Evolutionary conservation across 2,113 vertebrate species (phyloP), one percentile per base, ranked within the genome.

Genomic region (Oncorhynchus mykiss): DNA sequence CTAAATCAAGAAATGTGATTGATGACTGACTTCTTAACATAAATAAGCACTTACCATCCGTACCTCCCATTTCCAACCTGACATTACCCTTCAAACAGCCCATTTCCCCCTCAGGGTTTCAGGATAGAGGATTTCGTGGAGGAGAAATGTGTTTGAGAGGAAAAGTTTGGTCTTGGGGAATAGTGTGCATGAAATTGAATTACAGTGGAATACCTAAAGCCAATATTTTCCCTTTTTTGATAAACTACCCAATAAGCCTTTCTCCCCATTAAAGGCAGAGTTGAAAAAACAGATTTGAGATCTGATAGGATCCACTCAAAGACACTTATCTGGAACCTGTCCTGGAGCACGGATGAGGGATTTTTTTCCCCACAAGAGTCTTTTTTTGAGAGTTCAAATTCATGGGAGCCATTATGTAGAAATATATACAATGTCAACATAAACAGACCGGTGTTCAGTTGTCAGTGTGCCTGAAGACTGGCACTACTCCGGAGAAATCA

Each of bases 341-440:
- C 80, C 71, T 78, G 81, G 77, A 88, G 71, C 45, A 4, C 66
- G 78, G 59, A 78, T 59, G 7, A 27, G 67, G 16, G 5, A 1
- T 5, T 31, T 59, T 67, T 77, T 64, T 80, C 62, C 85, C 25
- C 25, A 88, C 75, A 87, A 84, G 78, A n/a, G 77, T 45, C 45
- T 86, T 83, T 84, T 4, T 72, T 5, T 1, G 84, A 83, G 57
- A 71, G 78, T 78, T 76, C 73, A 8, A 74, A 16, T 83, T 80
- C 80, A 87, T 88, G 88, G 87, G 85, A 90, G 87, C 84, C 86
- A 87, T 89, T 84, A 83, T 72, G 48, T 82, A 81, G 85, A 45
- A 76, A 84, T 82, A 87, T 74, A 86, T 76, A 86, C 86, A 76
- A 82, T 85, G 84, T 85, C 67, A 81, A 88, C 54, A 88, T 34